Conservation (phyloP, 2,888 invertebrate species). For the Epistrophella euchroma region DNA sequence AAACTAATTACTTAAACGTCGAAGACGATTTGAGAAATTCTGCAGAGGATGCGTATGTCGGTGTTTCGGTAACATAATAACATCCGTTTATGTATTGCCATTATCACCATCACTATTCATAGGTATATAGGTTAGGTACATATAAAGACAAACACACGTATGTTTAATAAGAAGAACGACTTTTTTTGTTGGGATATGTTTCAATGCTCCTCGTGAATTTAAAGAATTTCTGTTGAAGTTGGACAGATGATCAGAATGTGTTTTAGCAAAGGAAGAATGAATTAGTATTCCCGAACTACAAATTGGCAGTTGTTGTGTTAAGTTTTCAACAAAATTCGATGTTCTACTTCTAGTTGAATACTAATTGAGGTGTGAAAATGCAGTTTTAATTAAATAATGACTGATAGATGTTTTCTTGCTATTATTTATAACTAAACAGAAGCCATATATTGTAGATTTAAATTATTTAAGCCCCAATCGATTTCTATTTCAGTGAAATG, state of each 20-base stretch:
- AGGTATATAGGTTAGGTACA: background rate
- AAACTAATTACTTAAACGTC: conserved; percentile 72
- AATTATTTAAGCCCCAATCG: no score
- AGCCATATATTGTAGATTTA: no score
- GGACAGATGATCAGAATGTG: background rate
- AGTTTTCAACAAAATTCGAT: conserved; percentile 49
- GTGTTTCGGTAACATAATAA: conserved; percentile 30
- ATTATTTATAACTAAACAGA: no score
- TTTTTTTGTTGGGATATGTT: conserved; percentile 36
- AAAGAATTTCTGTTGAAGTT: background rate
- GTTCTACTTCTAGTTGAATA: conserved; percentile 32
- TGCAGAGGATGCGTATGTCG: conserved; percentile 42
- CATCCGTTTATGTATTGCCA: conserved; percentile 18
- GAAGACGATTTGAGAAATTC: conserved; percentile 57
- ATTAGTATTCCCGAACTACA: conserved; percentile 44
- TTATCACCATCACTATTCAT: conserved; percentile 1
- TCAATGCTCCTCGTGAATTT: conserved; percentile 3
- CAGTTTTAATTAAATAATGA: conserved; percentile 65
- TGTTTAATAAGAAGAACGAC: conserved; percentile 15
- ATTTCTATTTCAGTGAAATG: no score
- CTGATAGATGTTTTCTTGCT: background rate
- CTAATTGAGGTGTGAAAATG: conserved; percentile 67
- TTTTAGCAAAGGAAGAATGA: conserved; percentile 9
- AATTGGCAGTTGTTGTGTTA: conserved; percentile 71
- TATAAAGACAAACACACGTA: background rate